A percentile compares a stretch with the other conserved stretches of the same genome.
Conservation (phyloP, 2,113 vertebrate genomes). For the Podarcis cretensis region DNA sequence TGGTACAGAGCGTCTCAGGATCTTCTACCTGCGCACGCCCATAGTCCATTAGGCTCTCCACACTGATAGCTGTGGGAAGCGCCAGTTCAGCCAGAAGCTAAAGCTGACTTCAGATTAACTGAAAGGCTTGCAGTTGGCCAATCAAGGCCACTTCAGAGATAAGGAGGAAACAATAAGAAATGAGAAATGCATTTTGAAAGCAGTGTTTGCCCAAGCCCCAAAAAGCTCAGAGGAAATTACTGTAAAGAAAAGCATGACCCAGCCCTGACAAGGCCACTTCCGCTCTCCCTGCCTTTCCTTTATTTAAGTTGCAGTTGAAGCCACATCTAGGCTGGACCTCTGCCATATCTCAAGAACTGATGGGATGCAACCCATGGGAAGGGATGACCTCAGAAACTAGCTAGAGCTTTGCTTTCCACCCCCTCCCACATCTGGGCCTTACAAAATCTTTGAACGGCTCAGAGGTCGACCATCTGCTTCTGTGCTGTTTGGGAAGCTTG, state of each 20-base stretch:
- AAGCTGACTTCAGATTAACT: neutral
- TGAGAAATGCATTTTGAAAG: neutral
- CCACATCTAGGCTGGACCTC: slow-evolving; percentile 68
- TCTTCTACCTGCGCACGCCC: neutral
- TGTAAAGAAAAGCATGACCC: slow-evolving; percentile 40
- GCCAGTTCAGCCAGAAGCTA: neutral
- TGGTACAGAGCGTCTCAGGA: neutral
- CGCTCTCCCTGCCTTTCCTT: slow-evolving; percentile 71
- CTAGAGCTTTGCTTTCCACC: slow-evolving; percentile 35
- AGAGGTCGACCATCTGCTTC: slow-evolving; percentile 25
- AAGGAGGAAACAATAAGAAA: slow-evolving; percentile 42
- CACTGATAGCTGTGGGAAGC: neutral
- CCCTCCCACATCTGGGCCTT: slow-evolving; percentile 43
- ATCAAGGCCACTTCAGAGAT: neutral
- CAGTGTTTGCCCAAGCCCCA: slow-evolving; percentile 49
- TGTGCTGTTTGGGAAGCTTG: neutral
- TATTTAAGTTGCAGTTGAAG: slow-evolving; percentile 45
- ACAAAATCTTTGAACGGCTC: slow-evolving; percentile 51
- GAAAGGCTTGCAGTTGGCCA: slow-evolving; percentile 32
- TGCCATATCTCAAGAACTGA: slow-evolving; percentile 45
- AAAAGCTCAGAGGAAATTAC: slow-evolving; percentile 65
- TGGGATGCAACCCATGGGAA: slow-evolving; percentile 67
- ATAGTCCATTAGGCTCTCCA: neutral
- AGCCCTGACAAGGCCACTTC: slow-evolving; percentile 64
- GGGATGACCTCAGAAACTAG: slow-evolving; percentile 60